phyloP scores from a whole-genome alignment of 2,888 invertebrate genomes.

The Mamestra brassicae region DNA sequence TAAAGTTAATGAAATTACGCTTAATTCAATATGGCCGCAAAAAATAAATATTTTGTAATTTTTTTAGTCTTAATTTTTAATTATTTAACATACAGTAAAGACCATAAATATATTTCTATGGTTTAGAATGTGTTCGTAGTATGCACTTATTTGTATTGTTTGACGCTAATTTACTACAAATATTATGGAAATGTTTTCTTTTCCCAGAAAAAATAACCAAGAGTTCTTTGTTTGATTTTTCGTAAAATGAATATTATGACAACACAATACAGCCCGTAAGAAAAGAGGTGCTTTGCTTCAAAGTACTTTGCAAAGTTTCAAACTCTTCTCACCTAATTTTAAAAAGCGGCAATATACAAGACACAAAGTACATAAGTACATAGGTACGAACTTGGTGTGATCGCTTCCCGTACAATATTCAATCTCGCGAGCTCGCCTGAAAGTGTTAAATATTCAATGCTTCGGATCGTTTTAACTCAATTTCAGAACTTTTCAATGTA shows the following conservation, averaged over 20 bases:
- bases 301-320: conserved; percentile 29
- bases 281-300: background rate
- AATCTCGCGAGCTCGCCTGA: conserved; percentile 35
- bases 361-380: conserved; percentile 16
- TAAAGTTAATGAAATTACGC: no score
- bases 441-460: conserved; percentile 59
- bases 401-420: conserved; percentile 49
- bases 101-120: no score
- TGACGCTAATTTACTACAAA: no score
- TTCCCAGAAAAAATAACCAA: no score
- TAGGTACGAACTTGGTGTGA: conserved; percentile 33
- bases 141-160: no score
- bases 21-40: no score
- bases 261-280: conserved; percentile 1
- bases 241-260: background rate
- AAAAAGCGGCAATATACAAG: conserved; percentile 13
- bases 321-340: conserved; percentile 21
- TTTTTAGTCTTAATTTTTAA: no score
- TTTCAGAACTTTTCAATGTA: conserved; percentile 39
- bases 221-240: conserved; percentile 1
- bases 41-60: no score
- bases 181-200: no score
- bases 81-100: no score
- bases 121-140: no score
- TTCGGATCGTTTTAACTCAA: conserved; percentile 47